Evolutionary conservation across 2,113 vertebrate species (phyloP).

Genomic region (Petrocephalus zakoni): DNA sequence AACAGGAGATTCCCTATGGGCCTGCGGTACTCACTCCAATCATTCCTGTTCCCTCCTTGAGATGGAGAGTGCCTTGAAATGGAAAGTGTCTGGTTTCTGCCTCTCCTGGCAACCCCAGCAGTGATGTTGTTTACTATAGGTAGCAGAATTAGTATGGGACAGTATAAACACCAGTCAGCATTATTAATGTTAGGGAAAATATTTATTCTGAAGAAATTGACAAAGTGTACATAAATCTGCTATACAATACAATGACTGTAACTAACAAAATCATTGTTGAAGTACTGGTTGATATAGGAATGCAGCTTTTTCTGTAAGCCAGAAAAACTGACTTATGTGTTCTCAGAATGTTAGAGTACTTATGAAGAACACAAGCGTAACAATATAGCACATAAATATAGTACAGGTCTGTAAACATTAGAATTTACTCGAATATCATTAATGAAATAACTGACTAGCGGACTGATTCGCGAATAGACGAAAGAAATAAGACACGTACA

Average conservation of each 20-base stretch:
- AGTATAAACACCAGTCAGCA: not conserved
- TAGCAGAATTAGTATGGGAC: not conserved
- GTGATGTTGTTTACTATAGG: not conserved
- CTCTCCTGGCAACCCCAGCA: not conserved
- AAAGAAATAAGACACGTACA: not conserved
- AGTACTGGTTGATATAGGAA: not conserved
- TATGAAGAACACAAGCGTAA: not conserved
- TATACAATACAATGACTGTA: not conserved
- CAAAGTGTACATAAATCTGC: not conserved
- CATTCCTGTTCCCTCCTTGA: not conserved
- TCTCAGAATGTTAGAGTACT: not conserved
- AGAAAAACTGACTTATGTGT: not conserved
- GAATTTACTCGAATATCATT: not conserved
- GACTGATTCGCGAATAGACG: not conserved
- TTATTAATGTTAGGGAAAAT: conserved; percentile 8
- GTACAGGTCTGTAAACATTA: not conserved
- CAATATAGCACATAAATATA: not conserved
- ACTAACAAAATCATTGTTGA: not conserved
- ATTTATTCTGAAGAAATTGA: conserved; percentile 3
- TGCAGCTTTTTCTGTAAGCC: not conserved
- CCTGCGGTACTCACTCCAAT: not conserved
- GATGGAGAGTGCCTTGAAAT: not conserved
- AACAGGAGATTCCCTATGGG: not conserved
- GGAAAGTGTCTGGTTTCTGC: not conserved
- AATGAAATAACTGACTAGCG: not conserved